phyloP scores from a whole-genome alignment of 2,113 vertebrate species.

The Narcine bancroftii region DNA sequence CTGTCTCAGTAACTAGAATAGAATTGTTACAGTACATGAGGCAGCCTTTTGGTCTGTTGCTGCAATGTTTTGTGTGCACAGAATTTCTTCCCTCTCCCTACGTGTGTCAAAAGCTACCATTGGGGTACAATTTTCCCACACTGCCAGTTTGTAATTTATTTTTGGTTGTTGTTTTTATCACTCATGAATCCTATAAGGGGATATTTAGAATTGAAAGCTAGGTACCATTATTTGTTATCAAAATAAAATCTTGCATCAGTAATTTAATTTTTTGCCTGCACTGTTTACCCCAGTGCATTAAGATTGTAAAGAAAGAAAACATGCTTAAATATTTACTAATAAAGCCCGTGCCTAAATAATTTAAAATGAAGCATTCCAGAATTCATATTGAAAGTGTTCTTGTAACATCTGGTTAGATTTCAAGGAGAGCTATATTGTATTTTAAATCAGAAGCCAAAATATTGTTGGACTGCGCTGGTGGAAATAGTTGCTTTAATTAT shows the following conservation, averaged over 20 bases:
- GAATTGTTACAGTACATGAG: too few relatives aligned
- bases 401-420: conserved; percentile 26
- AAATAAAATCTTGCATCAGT: neutral
- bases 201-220: neutral
- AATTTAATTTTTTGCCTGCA: neutral
- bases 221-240: neutral
- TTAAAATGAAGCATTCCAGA: neutral
- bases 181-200: neutral
- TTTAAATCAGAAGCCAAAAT: conserved; percentile 11
- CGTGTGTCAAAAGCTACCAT: too few relatives aligned
- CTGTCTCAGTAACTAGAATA: too few relatives aligned
- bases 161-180: neutral
- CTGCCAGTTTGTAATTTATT: neutral
- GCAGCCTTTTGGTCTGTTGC: too few relatives aligned
- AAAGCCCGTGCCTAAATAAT: neutral
- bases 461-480: neutral
- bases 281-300: neutral
- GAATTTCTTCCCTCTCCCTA: too few relatives aligned
- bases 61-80: neutral
- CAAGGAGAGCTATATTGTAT: neutral
- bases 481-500: neutral
- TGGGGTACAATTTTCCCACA: neutral
- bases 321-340: neutral
- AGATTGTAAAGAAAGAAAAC: neutral
- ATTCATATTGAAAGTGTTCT: neutral